Conservation (phyloP, 2,888 invertebrate genomes). For the Blomia tropicalis region DNA sequence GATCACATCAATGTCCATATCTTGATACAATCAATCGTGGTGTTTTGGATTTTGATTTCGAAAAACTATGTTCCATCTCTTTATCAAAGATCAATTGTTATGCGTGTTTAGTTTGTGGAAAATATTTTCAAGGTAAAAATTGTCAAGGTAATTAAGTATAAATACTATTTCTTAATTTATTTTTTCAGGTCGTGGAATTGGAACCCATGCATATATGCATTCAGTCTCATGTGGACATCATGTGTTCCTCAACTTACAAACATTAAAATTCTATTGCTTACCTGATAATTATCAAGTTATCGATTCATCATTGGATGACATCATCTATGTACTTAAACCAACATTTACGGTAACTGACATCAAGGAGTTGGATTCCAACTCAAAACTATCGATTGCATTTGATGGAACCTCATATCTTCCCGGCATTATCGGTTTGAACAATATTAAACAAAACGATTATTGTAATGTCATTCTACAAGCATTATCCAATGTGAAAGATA, state of each 20-base stretch:
- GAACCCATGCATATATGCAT: conserved; percentile 97
- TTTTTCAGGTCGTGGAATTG: conserved; percentile 61
- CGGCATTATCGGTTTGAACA: conserved; percentile 93
- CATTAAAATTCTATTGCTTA: conserved; percentile 90
- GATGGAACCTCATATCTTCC: conserved; percentile 92
- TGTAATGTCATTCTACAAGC: conserved; percentile 95
- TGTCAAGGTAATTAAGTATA: conserved; percentile 31
- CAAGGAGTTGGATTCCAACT: conserved; percentile 54
- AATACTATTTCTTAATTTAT: background rate
- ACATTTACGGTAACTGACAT: conserved; percentile 77
- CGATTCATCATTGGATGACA: conserved; percentile 70
- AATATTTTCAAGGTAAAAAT: conserved; percentile 59
- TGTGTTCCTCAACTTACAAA: conserved; percentile 89
- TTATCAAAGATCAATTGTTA: conserved; percentile 96
- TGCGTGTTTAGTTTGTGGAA: conserved; percentile 95
- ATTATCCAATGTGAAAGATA: conserved; percentile 78
- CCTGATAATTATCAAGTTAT: conserved; percentile 99
- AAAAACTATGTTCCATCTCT: conserved; percentile 94
- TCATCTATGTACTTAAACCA: conserved; percentile 76
- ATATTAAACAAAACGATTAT: conserved; percentile 99
- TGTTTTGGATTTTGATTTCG: conserved; percentile 95
- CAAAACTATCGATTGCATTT: conserved; percentile 78
- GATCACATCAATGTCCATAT: conserved; percentile 57
- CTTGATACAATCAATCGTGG: conserved; percentile 94
- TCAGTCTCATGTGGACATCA: conserved; percentile 95